Conservation (phyloP, 2,888 invertebrate species). For the Dryomyza anilis region DNA sequence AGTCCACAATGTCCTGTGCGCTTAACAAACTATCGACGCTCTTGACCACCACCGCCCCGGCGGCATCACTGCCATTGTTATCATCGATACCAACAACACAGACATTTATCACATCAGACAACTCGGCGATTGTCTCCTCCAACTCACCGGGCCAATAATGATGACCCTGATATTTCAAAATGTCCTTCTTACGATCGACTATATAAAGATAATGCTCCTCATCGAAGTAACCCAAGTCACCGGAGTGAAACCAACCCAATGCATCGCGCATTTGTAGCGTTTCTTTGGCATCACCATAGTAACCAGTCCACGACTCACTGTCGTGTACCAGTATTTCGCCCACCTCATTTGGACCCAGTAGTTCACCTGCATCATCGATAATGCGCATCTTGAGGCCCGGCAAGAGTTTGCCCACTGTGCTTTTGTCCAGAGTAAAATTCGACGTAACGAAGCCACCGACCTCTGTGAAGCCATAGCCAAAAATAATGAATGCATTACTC, state of each 20-base stretch:
- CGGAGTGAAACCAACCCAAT: constrained; percentile 49
- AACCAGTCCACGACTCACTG: constrained; percentile 44
- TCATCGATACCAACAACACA: constrained; percentile 36
- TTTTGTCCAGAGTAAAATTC: constrained; percentile 31
- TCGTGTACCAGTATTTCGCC: constrained; percentile 49
- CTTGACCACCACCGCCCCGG: constrained; percentile 50
- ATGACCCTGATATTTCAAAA: constrained; percentile 44
- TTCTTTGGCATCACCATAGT: constrained; percentile 42
- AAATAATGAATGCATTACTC: constrained; percentile 37
- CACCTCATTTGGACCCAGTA: constrained; percentile 37
- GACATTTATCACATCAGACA: constrained; percentile 27
- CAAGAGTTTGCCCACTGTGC: constrained; percentile 39
- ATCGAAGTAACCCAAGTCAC: constrained; percentile 54
- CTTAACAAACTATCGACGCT: constrained; percentile 36
- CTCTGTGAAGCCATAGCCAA: constrained; percentile 49
- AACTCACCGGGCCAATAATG: constrained; percentile 32
- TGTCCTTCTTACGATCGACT: constrained; percentile 51
- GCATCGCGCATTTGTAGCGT: constrained; percentile 39
- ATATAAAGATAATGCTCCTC: constrained; percentile 45
- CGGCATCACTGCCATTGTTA: constrained; percentile 45
- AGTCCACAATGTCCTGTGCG: constrained; percentile 49
- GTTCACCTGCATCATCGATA: constrained; percentile 40
- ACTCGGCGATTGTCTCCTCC: constrained; percentile 24
- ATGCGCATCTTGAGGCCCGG: constrained; percentile 41
- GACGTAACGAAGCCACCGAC: constrained; percentile 30